phyloP scores from a whole-genome alignment of 2,888 invertebrate genomes.

The Willowsia nigromaculata region DNA sequence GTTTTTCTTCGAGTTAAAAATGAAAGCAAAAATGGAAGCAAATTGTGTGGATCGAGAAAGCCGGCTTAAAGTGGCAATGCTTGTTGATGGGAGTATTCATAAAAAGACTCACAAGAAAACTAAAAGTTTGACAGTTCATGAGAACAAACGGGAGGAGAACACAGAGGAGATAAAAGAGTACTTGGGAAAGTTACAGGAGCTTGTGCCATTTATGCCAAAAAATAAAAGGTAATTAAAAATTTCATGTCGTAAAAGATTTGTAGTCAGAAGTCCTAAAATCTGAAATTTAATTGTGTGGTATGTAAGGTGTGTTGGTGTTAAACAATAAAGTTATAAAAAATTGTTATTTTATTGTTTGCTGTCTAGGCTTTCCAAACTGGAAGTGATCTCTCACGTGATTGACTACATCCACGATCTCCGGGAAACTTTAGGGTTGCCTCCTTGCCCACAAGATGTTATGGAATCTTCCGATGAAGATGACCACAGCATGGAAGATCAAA shows the following conservation, averaged over 20 bases:
- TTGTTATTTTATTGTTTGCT: neutral
- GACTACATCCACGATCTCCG: conserved; percentile 29
- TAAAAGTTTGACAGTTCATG: neutral
- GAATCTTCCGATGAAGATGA: no score
- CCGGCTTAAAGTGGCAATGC: neutral
- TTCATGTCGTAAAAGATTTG: neutral
- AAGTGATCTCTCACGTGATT: conserved; percentile 22
- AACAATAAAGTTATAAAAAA: neutral
- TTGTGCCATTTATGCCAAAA: conserved; percentile 13
- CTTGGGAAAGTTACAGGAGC: neutral
- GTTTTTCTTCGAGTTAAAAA: neutral
- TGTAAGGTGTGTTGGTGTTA: no score
- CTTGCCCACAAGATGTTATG: neutral
- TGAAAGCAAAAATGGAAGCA: conserved; percentile 22
- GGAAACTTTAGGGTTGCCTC: neutral
- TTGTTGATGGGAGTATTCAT: conserved; percentile 11
- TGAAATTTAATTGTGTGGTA: neutral
- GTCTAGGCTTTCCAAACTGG: neutral
- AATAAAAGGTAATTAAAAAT: neutral
- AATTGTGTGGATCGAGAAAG: neutral
- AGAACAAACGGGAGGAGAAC: neutral
- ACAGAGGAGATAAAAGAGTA: neutral
- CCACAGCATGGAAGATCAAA: no score
- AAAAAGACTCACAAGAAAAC: neutral
- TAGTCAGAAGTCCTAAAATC: neutral